These are phyloP conservation scores for Nephrotoma appendiculata DNA, from an alignment of 2,888 invertebrate genomes.

Conservation along the genomic window DNA sequence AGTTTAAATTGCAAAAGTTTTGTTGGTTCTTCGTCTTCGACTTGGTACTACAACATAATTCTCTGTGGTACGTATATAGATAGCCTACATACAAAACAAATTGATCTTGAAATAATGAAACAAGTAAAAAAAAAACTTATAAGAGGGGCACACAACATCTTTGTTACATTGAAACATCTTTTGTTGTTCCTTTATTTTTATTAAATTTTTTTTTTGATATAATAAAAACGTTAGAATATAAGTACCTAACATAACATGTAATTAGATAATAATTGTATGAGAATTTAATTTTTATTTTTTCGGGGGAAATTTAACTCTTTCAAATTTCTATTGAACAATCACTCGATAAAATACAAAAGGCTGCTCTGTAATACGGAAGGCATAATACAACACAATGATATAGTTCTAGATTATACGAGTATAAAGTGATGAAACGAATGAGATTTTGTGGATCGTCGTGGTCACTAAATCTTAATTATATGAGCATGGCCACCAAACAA, in stretches of 20 bases:
- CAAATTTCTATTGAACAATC: not conserved
- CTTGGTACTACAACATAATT: not conserved
- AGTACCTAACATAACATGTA: not conserved
- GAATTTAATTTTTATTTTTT: not conserved
- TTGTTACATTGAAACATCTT: not conserved
- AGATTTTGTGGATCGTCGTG: not conserved
- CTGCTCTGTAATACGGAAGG: not conserved
- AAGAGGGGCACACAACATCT: no score
- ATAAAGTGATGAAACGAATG: not conserved
- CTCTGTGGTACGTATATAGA: not conserved
- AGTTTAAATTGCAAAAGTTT: not conserved
- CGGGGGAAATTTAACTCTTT: not conserved
- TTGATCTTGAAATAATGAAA: not conserved
- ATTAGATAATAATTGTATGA: not conserved
- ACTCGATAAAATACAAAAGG: not conserved
- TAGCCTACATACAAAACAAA: not conserved
- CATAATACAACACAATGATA: not conserved
- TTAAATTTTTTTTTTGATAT: not conserved
- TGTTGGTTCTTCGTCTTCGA: not conserved
- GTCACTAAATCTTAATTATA: not conserved
- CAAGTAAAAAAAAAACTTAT: not conserved
- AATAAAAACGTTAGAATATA: not conserved
- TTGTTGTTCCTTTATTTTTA: not conserved
- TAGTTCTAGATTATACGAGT: no score
- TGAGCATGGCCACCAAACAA: not conserved